Conservation (phyloP, 1,140 invertebrate species). For the Tetranychus urticae region DNA sequence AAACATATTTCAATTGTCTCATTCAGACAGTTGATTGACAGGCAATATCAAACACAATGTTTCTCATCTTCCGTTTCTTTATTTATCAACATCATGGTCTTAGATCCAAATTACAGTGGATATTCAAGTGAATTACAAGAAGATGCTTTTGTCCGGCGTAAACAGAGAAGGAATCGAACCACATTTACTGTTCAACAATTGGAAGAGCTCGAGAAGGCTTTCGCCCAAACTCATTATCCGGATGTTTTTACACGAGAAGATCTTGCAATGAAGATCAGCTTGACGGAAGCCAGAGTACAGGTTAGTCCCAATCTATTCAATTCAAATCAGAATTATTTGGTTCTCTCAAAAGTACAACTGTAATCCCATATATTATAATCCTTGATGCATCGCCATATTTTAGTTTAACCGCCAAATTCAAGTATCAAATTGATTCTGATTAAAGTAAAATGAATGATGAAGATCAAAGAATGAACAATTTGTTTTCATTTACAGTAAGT, state of each 20-base stretch:
- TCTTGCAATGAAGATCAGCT: constrained; percentile 89
- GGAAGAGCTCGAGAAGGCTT: constrained; percentile 89
- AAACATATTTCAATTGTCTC: not conserved
- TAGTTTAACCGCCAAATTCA: too few relatives aligned
- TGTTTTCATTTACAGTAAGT: too few relatives aligned
- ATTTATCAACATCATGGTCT: too few relatives aligned
- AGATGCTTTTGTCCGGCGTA: constrained; percentile 81
- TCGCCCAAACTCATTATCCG: constrained; percentile 87
- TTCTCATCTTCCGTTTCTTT: not conserved
- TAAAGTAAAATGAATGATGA: too few relatives aligned
- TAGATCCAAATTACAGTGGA: not conserved
- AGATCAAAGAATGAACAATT: too few relatives aligned
- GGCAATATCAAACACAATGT: not conserved
- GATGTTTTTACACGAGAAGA: constrained; percentile 94
- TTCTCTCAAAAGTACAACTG: too few relatives aligned
- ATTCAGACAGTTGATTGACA: not conserved
- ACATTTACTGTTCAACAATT: constrained; percentile 88
- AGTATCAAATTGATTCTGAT: too few relatives aligned
- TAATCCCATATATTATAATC: too few relatives aligned
- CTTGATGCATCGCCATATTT: too few relatives aligned
- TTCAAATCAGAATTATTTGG: too few relatives aligned
- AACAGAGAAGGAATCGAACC: constrained; percentile 80
- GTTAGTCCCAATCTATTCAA: constrained; percentile 25
- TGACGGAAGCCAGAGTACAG: constrained; percentile 90
- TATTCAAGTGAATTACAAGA: constrained; percentile 30